Conservation (phyloP, 2,113 vertebrate genomes). For the Turdus rufiventris region DNA sequence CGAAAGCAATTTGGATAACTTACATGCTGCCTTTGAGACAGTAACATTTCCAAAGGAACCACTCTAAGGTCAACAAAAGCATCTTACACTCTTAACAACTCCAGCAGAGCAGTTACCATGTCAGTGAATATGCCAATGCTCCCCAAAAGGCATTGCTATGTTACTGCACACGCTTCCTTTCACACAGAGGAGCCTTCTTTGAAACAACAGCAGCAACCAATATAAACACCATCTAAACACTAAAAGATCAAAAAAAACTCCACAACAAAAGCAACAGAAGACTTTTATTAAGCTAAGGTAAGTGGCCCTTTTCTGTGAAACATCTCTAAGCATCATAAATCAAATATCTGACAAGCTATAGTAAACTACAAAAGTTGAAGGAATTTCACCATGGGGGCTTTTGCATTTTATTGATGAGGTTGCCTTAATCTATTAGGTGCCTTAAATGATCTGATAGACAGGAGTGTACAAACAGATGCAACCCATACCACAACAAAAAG, state of each 20-base stretch:
- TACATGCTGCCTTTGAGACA: conserved; percentile 28
- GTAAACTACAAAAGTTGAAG: neutral
- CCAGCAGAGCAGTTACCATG: conserved; percentile 26
- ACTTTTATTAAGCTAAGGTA: neutral
- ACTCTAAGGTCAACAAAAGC: conserved; percentile 32
- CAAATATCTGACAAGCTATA: neutral
- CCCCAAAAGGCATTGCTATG: conserved; percentile 7
- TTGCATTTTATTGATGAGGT: neutral
- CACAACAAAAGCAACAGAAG: neutral
- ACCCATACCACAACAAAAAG: neutral
- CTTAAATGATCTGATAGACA: neutral
- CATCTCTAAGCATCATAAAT: neutral
- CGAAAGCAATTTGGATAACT: conserved; percentile 34
- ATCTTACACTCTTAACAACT: conserved; percentile 8
- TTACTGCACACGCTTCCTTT: neutral
- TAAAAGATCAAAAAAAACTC: neutral
- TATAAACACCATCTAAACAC: neutral
- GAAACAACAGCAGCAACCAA: neutral
- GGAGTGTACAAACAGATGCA: neutral
- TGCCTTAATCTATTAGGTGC: neutral
- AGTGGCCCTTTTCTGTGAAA: neutral
- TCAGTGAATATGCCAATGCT: neutral
- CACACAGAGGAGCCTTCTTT: neutral
- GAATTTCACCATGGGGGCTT: neutral
- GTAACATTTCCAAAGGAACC: conserved; percentile 56